Evolutionary conservation across 2,797 vertebrate genomes (phyloP), one percentile per base, ranked within the genome.

Genomic region (Falco biarmicus): DNA sequence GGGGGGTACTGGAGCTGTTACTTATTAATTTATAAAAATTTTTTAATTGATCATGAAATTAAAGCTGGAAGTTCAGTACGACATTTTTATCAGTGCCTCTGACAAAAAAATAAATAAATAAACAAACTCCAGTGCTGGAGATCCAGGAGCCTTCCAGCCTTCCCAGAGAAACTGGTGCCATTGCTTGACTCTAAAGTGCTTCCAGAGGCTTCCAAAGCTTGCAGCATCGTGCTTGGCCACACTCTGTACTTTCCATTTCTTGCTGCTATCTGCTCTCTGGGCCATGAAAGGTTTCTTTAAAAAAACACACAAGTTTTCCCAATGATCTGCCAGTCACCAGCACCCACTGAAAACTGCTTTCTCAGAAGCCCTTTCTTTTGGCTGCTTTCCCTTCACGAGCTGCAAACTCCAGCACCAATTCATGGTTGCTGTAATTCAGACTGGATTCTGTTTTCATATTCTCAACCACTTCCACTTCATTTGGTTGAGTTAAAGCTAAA

Each of bases 341-440:
- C 43, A 64, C 31, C 56, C 37, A 9, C n/a, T 6, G n/a, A 63
- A 56, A 53, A 13, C 13, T 59, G 48, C 41, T 26, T 60, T 57
- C 51, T 10, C 4, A 37, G 4, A 85, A 43, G 8, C 41, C 14
- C 9, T 3, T 43, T 53, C 31, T 1, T 61, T 77, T 39, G 56
- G 32, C 32, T 56, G 22, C 17, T 71, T 0, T n/a, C 76, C 22
- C 59, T 66, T 41, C 16, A 8, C 2, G 21, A 61, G 24, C 41
- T 56, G 34, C 1, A 1, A 61, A 56, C 24, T 39, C 21, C 22
- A 21, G 19, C 4, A 1, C 19, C 3, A 1, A 16, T 50, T 78
- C 8, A 12, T 14, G 39, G 21, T 34, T 70, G 25, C 45, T 24
- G 2, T 34, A 4, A 7, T 69, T 47, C 37, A 37, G 8, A 47